These are phyloP conservation scores for Frankliniella fusca DNA, from an alignment of 2,888 invertebrate species.

Conservation along the genomic window DNA sequence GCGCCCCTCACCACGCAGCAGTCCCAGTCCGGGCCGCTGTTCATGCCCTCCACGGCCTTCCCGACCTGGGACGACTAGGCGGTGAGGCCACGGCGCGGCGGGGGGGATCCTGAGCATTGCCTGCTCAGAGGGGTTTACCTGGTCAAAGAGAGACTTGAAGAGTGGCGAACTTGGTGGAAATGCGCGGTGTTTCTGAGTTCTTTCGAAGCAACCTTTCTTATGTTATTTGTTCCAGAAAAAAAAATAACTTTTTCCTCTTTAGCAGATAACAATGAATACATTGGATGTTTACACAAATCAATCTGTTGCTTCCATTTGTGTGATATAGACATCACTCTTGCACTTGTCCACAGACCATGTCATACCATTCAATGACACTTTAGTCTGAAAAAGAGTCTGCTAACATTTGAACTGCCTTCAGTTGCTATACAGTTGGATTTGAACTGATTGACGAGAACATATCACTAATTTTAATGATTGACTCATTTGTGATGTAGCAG, in stretches of 20 bases:
- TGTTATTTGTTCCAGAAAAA: no score
- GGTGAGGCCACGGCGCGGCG: not conserved
- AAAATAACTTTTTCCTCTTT: not conserved
- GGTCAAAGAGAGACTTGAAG: no score
- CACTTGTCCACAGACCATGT: not conserved
- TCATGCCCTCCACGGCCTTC: conserved; percentile 58
- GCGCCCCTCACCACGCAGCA: conserved; percentile 38
- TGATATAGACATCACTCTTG: not conserved
- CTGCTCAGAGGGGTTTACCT: not conserved
- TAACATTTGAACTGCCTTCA: conserved; percentile 18
- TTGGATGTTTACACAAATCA: not conserved
- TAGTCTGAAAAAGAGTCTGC: conserved; percentile 10
- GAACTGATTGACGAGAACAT: conserved; percentile 20
- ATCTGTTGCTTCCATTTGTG: not conserved
- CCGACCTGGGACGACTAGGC: conserved; percentile 63
- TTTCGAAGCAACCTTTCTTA: no score
- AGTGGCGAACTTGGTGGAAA: no score
- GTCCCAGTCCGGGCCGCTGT: conserved; percentile 45
- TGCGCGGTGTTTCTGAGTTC: no score
- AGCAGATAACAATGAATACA: not conserved
- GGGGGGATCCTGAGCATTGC: not conserved
- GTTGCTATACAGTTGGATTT: conserved; percentile 5
- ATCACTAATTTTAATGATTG: conserved; percentile 23
- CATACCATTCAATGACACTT: not conserved
- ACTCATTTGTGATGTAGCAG: conserved; percentile 13